Evolutionary conservation across 2,888 invertebrate genomes (phyloP).

Genomic region (Eledone cirrhosa): DNA sequence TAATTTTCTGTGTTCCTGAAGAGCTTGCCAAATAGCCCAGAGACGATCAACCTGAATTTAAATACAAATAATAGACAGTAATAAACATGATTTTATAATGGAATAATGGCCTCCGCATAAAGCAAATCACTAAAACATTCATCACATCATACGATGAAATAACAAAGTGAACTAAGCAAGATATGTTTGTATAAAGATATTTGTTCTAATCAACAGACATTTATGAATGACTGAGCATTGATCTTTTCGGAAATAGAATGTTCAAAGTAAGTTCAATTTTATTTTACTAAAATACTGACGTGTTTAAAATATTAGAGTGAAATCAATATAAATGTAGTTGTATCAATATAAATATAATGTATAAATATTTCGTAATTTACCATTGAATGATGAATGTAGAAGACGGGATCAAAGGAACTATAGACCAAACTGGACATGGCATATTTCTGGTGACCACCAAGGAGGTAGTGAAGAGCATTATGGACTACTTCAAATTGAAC

Average conservation of each 20-base stretch:
- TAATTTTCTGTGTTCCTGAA: constrained; percentile 35
- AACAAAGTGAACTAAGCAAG: too few relatives aligned
- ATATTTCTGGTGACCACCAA: constrained; percentile 38
- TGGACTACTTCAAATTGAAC: constrained; percentile 36
- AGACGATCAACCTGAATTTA: constrained; percentile 33
- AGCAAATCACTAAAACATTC: too few relatives aligned
- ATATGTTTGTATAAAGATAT: too few relatives aligned
- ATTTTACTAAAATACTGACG: background rate
- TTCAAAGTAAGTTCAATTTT: too few relatives aligned
- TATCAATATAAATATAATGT: constrained; percentile 29
- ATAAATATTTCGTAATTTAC: background rate
- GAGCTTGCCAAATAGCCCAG: constrained; percentile 39
- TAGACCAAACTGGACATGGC: constrained; percentile 38
- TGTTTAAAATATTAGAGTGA: constrained; percentile 37
- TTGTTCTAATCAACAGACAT: too few relatives aligned
- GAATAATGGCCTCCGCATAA: too few relatives aligned
- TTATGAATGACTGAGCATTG: too few relatives aligned
- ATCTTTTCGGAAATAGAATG: too few relatives aligned
- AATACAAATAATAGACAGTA: background rate
- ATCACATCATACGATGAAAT: too few relatives aligned
- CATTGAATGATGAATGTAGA: constrained; percentile 40
- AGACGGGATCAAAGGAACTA: constrained; percentile 41
- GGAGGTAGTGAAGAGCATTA: constrained; percentile 35
- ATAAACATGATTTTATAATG: too few relatives aligned
- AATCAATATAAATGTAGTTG: constrained; percentile 28